Conservation (phyloP, 2,797 vertebrate species). For the Ciconia nigra region DNA sequence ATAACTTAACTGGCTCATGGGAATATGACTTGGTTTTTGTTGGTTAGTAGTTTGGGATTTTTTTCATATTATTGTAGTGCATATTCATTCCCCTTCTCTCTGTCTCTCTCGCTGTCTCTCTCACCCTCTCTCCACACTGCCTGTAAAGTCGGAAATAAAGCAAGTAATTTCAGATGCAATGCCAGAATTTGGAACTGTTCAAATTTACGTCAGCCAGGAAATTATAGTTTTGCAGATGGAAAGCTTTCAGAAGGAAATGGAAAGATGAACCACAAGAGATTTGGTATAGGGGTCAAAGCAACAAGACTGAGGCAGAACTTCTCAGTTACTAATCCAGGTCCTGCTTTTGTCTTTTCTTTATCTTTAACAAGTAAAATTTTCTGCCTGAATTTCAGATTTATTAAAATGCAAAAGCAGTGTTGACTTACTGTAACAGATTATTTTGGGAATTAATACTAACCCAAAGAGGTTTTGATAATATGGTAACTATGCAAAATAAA, state of each 20-base stretch:
- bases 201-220: constrained; percentile 62
- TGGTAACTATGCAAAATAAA: neutral
- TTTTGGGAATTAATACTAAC: neutral
- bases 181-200: constrained; percentile 41
- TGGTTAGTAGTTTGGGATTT: neutral
- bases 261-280: constrained; percentile 58
- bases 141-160: constrained; percentile 19
- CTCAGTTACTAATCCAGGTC: neutral
- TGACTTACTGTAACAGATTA: neutral
- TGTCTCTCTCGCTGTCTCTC: neutral
- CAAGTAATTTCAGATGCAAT: constrained; percentile 45
- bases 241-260: constrained; percentile 57
- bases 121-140: neutral
- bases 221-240: constrained; percentile 61
- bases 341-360: neutral
- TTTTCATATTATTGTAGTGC: neutral
- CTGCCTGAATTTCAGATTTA: neutral
- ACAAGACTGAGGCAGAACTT: neutral
- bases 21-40: neutral
- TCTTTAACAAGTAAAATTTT: neutral
- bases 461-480: neutral
- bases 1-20: neutral
- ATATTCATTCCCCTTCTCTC: neutral
- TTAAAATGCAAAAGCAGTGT: neutral
- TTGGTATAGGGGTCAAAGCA: constrained; percentile 23